Percentiles rank a stretch among this genome's conserved stretches.
Evolutionary conservation across 2,797 vertebrate genomes (phyloP).

Genomic region (Danio tinwini): DNA sequence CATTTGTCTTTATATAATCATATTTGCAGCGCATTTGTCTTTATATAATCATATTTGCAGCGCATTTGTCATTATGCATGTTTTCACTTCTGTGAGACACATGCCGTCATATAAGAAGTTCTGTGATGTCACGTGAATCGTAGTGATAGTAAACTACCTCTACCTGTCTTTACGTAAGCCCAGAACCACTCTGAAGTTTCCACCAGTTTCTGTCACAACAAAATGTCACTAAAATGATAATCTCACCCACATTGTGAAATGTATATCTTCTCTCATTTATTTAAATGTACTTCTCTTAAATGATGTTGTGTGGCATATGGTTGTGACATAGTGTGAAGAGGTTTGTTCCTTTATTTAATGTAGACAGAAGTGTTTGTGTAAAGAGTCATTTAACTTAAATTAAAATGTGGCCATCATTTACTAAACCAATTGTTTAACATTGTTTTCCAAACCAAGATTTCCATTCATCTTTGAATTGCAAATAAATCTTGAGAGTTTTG

Average conservation of each 20-base stretch:
- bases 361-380: not conserved
- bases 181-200: not conserved
- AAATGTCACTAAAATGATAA: not conserved
- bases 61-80: not conserved
- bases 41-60: not conserved
- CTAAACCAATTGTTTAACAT: not conserved
- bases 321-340: not conserved
- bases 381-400: not conserved
- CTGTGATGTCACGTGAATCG: not conserved
- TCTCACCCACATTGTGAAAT: not conserved
- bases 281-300: slow-evolving; percentile 7
- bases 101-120: slow-evolving; percentile 1
- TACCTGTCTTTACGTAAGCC: not conserved
- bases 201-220: not conserved
- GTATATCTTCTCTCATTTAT: not conserved
- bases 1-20: not conserved
- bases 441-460: not conserved
- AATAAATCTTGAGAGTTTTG: not conserved
- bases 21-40: not conserved
- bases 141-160: not conserved
- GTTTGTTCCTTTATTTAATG: slow-evolving; percentile 23
- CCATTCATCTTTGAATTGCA: not conserved
- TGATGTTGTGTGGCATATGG: not conserved
- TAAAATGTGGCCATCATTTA: not conserved
- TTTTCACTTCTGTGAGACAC: not conserved